Conservation (phyloP, 2,113 vertebrate species). For the Sorex araneus region DNA sequence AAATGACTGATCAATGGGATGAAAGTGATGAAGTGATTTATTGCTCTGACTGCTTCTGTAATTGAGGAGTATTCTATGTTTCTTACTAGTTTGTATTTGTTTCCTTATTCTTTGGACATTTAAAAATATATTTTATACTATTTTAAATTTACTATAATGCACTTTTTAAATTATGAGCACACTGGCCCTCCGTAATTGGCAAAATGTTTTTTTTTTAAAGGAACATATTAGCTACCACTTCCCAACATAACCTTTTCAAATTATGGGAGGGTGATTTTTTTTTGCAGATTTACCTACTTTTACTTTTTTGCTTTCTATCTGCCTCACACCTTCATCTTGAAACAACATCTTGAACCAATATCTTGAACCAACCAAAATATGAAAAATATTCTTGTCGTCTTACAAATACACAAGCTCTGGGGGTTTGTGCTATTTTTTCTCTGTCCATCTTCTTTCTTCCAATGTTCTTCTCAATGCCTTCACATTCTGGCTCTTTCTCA, state of each 20-base stretch:
- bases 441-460: not conserved
- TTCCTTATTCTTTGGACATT: not conserved
- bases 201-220: not conserved
- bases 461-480: not conserved
- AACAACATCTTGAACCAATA: too few species aligned
- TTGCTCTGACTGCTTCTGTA: not conserved
- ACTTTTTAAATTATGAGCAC: not conserved
- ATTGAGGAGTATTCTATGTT: not conserved
- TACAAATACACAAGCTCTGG: too few species aligned
- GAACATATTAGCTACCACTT: not conserved
- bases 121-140: not conserved
- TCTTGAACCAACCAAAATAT: too few species aligned
- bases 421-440: not conserved
- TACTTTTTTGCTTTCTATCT: not conserved
- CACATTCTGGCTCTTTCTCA: not conserved
- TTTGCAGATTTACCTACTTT: not conserved
- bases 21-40: too few species aligned
- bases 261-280: not conserved
- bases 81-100: slow-evolving; percentile 17
- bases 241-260: not conserved
- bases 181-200: not conserved
- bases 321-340: not conserved
- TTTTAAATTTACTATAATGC: not conserved
- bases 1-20: too few species aligned
- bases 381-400: too few species aligned